Evolutionary conservation across 53 echinoderm and acorn worm genomes (phyloP), one percentile per base, ranked within the genome.

Genomic region (Antedon mediterranea): DNA sequence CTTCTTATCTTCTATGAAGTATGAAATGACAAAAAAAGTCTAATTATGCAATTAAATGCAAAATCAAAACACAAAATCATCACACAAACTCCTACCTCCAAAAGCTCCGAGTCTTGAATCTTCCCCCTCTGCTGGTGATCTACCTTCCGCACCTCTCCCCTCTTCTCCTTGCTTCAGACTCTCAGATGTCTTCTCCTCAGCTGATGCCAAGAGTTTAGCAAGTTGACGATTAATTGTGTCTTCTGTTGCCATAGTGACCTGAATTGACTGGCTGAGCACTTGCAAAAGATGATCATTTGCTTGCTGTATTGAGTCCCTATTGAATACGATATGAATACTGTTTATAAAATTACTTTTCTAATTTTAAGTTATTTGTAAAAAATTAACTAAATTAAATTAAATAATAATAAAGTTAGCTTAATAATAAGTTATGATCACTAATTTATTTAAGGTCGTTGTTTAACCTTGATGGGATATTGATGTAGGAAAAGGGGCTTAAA

Each of bases 181-280:
- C 31, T 79, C 44, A 18, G 30, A 18, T 23, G 23, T 18, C 57
- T 57, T 57, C 57, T 57, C 57, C 20, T 57, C 57, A 18, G 57
- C 23, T 3, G 57, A 57, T 15, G 57, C 57, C 20, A 57, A 23
- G 3, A 57, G 57, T 57, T 57, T 57, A 57, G 57, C 85, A 72
- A 94, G 43, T 41, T 88, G 84, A 33, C 82, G 81, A 85, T 82
- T 97, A 86, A 97, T 97, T 71, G 87, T 79, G 32, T 97, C 92
- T 85, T 97, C 97, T 31, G 90, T 88, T 43, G 89, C 82, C 81
- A 92, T 89, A 81, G 84, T 83, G 73, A 90, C 82, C 30, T 88
- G 90, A 43, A 89, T 90, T 6, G 90, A 87, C 32, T 87, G 82
- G 76, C 89, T 89, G 32, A 97, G 78, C 8, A 97, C 89, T 28